Evolutionary conservation across 2,113 vertebrate species (phyloP), one percentile per base, ranked within the genome.

Genomic region (Dicrurus megarhynchus): DNA sequence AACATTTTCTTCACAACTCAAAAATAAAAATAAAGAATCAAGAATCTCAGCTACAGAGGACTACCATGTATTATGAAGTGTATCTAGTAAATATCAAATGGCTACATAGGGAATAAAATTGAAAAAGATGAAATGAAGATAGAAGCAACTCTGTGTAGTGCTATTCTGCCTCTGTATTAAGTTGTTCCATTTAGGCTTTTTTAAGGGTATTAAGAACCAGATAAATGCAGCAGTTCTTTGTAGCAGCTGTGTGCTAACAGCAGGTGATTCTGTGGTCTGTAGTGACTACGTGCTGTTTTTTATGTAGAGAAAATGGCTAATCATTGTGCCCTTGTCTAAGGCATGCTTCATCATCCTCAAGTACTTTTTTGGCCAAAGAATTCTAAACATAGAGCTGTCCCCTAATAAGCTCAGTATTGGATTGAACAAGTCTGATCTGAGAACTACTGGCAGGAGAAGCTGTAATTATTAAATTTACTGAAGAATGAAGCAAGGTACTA

Each of bases 381-480:
- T 98, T 98, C 97, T 98, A 97, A 98, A 98, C 97, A 98, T 97
- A 98, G 98, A 98, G 95, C 96, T 98, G 94, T 98, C 98, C 97
- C 90, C 95, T 98, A 98, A 98, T 98, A 98, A 98, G 97, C 98
- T 98, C 97, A 98, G 97, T 98, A 98, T 98, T 98, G 97, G 96
- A 97, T 96, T 98, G 96, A 98, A 97, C 97, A 97, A 98, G 96
- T 98, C 97, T 98, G 97, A 98, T 98, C 98, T 98, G 96, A 98
- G 96, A 97, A 97, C 97, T 97, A 95, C 98, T 98, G 98, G 98
- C 98, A 97, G 93, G 95, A 98, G 95, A 96, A 97, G 96, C 95
- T 97, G 57, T 98, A 98, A 98, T 98, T 98, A 98, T 97, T 98
- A 98, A 98, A 98, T 98, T 98, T 98, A 97, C 95, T 93, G 89